These are phyloP conservation scores for Spermophilus dauricus DNA, from an alignment of 2,113 vertebrate genomes.

Conservation along the genomic window DNA sequence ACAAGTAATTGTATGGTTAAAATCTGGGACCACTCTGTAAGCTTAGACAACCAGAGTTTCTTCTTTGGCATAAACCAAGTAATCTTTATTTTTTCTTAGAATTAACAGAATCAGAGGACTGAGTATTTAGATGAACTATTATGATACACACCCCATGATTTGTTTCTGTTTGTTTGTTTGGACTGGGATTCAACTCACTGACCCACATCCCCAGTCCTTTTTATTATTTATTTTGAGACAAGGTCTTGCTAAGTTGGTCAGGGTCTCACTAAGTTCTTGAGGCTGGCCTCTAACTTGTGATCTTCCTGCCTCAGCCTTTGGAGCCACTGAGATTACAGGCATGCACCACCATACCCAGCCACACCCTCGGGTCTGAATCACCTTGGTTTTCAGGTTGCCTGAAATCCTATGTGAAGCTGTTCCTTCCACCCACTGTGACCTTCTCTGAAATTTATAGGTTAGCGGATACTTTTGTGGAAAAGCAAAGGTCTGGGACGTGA, in stretches of 20 bases:
- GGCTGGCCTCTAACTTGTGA: no score
- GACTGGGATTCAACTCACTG: no score
- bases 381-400: conserved; percentile 47
- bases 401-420: conserved; percentile 62
- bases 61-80: neutral
- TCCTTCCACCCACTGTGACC: neutral
- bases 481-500: conserved; percentile 4
- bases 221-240: no score
- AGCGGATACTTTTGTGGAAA: conserved; percentile 60
- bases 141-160: neutral
- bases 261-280: no score
- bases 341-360: no score
- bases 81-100: neutral
- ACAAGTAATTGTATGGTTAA: conserved; percentile 69
- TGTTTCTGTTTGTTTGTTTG: no score
- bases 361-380: neutral
- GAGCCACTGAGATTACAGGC: no score
- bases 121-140: conserved; percentile 22
- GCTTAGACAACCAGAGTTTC: neutral
- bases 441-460: conserved; percentile 41
- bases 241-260: no score
- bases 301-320: no score
- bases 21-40: conserved; percentile 47
- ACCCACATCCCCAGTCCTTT: no score
- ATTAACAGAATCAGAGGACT: conserved; percentile 27